Evolutionary conservation across 2,888 invertebrate genomes (phyloP).

Genomic region (Troides aeacus): DNA sequence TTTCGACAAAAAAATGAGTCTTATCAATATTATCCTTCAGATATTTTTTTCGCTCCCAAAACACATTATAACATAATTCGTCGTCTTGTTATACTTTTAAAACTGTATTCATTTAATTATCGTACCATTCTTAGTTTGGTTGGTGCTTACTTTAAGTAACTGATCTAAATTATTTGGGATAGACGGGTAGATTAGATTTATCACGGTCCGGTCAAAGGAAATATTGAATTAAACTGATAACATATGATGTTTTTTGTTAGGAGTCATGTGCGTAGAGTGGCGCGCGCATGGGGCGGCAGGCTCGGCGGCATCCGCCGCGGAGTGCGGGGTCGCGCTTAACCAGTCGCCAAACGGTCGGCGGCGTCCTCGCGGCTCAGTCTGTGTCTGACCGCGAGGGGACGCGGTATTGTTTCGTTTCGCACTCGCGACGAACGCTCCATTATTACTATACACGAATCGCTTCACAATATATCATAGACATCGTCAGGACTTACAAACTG

Average conservation of each 20-base stretch:
- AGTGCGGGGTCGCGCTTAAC: constrained; percentile 60
- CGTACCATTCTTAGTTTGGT: no score
- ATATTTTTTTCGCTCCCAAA: no score
- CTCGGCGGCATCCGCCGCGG: constrained; percentile 45
- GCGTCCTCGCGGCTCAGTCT: constrained; percentile 70
- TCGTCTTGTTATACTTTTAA: no score
- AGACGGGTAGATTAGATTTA: background rate
- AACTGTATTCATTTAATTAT: no score
- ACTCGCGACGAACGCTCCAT: constrained; percentile 53
- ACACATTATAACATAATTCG: no score
- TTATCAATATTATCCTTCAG: no score
- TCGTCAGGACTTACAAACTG: constrained; percentile 46
- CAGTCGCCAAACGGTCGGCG: constrained; percentile 45
- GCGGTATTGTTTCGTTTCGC: constrained; percentile 48
- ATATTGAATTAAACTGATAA: constrained; percentile 29
- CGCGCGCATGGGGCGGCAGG: constrained; percentile 66
- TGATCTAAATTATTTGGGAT: no score
- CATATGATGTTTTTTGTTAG: constrained; percentile 36
- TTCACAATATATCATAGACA: constrained; percentile 44
- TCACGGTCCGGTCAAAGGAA: constrained; percentile 10
- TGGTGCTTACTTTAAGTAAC: no score
- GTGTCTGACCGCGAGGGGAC: constrained; percentile 55
- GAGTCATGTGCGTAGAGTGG: constrained; percentile 54
- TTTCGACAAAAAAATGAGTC: no score
- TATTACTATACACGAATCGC: constrained; percentile 56